phyloP scores from a whole-genome alignment of 1,140 invertebrate species.

The Rhynchophorus ferrugineus region DNA sequence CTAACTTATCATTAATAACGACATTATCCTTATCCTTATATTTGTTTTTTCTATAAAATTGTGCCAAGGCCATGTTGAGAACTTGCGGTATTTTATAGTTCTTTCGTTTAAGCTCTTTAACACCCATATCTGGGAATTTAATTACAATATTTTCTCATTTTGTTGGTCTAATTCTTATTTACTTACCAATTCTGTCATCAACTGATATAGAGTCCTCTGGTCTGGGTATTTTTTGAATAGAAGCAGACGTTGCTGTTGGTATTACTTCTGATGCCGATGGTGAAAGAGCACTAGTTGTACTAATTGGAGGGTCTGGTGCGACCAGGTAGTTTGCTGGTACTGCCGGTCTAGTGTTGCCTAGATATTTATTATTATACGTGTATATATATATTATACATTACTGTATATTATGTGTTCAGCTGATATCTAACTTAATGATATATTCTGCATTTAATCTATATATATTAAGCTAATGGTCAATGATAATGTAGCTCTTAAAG shows the following conservation, averaged over 20 bases:
- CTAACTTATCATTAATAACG: constrained; percentile 13
- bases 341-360: too few species aligned
- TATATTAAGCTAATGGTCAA: too few species aligned
- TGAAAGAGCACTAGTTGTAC: background rate
- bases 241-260: background rate
- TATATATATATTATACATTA: too few species aligned
- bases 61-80: constrained; percentile 4
- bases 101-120: background rate
- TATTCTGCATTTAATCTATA: too few species aligned
- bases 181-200: constrained; percentile 17
- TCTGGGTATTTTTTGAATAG: constrained; percentile 11
- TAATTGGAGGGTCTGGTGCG: background rate
- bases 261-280: background rate
- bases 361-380: too few species aligned
- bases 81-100: constrained; percentile 9
- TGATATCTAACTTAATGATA: too few species aligned
- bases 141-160: too few species aligned
- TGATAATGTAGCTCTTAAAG: too few species aligned
- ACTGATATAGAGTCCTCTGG: constrained; percentile 4
- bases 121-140: constrained; percentile 7
- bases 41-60: constrained; percentile 7
- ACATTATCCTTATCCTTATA: constrained; percentile 1
- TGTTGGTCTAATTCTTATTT: too few species aligned
- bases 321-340: too few species aligned
- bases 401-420: too few species aligned